These are phyloP conservation scores for Cylindroiulus punctatus DNA, from an alignment of 2,888 invertebrate genomes.

Conservation along the genomic window DNA sequence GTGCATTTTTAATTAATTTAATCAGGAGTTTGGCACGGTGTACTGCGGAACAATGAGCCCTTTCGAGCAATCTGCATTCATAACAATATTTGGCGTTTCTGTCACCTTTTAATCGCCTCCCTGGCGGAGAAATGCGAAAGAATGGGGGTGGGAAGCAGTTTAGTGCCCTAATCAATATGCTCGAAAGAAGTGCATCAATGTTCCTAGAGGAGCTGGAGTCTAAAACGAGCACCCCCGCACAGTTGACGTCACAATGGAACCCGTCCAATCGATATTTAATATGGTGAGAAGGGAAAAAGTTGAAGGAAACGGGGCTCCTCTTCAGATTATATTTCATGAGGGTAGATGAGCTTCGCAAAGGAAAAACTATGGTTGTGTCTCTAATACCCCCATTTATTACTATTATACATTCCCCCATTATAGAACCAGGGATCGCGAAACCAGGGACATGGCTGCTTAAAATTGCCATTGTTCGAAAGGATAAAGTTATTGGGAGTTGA, in stretches of 20 bases:
- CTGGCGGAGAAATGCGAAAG: neutral
- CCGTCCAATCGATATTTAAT: slow-evolving; percentile 26
- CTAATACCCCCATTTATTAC: neutral
- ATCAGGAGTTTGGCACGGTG: slow-evolving; percentile 27
- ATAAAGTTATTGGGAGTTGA: neutral
- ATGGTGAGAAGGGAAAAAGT: slow-evolving; percentile 31
- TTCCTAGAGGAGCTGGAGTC: neutral
- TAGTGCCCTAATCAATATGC: slow-evolving; percentile 11
- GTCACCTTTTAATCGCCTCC: slow-evolving; percentile 42
- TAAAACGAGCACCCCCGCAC: neutral
- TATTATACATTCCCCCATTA: neutral
- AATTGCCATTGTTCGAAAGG: neutral
- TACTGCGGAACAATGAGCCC: slow-evolving; percentile 11
- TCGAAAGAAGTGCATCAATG: neutral
- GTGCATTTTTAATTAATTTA: slow-evolving; percentile 37
- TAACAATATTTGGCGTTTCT: slow-evolving; percentile 38
- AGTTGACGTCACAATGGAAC: slow-evolving; percentile 5
- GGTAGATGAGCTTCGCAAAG: neutral
- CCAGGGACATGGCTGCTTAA: neutral
- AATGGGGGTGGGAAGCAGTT: neutral
- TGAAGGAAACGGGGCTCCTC: slow-evolving; percentile 12
- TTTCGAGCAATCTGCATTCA: slow-evolving; percentile 29
- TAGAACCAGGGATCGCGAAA: too few relatives aligned
- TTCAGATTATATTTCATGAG: slow-evolving; percentile 30
- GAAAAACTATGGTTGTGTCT: neutral